Base-by-base conservation (phyloP, 2,113 vertebrate species). In the Tupaia chinensis region DNA sequence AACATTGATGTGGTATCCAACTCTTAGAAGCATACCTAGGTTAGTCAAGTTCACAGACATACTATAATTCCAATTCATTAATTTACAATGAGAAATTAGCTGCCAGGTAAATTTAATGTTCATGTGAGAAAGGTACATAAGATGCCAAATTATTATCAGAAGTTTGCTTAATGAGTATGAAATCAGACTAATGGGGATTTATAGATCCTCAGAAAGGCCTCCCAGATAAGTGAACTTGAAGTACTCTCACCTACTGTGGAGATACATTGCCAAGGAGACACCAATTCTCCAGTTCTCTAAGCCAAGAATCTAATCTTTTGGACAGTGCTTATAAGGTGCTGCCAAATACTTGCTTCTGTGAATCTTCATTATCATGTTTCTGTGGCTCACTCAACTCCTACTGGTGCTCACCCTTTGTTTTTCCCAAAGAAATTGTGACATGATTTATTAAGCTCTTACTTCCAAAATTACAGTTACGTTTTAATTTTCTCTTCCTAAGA, bases 41-140 rank as follows among this genome's bases (percentile, higher is more conserved):
- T 79, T 58, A 78, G 23, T 77, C 34, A 88, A 76, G 19, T 73
- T 93, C 23, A 78, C 56, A 72, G 23, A 68, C 12, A 93, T 78
- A 78, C 17, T 13, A 89, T 10, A 85, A 93, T 85, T 79, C 23
- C 9, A 66, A 32, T 79, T 93, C 82, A 58, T 66, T 84, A 84
- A 76, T 76, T 95, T 87, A 68, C 61, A 32, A 61, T 92, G 54
- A 92, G 68, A 81, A 80, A 74, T 82, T 19, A 89, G 65, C 61
- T 76, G n/a, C 84, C 44, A 58, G n/a, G 7, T n/a, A 85, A 89
- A 58, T 17, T 53, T 65, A 89, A 60, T 17, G 27, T 84, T 89
- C 44, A 32, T 65, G 8, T 82, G 66, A 20, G 44, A 53, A 79
- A 60, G 3, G 9, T 32, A 66, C 14, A 66, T n/a, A 68, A 34